Conservation (phyloP, 2,113 vertebrate genomes). For the Erythrocercus mccallii region DNA sequence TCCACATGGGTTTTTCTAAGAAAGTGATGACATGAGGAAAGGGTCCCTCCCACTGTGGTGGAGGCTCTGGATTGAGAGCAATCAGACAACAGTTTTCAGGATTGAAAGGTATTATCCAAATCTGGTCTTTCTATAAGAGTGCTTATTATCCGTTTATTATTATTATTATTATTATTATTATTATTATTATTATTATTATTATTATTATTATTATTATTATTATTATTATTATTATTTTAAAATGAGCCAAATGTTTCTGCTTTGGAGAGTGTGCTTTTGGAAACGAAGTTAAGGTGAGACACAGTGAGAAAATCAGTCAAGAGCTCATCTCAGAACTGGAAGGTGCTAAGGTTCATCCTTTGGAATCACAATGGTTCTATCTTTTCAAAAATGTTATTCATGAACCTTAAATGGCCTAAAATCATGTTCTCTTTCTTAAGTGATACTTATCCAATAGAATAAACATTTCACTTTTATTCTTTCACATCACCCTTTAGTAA, state of each 20-base stretch:
- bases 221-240: not conserved
- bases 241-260: not conserved
- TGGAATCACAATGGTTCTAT: not conserved
- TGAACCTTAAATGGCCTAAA: not conserved
- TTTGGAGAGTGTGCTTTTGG: not conserved
- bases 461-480: not conserved
- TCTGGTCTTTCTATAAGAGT: not conserved
- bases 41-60: rapidly evolving
- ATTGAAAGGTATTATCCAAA: not conserved
- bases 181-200: too few species aligned
- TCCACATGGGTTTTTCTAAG: not conserved
- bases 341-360: not conserved
- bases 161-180: too few species aligned
- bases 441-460: not conserved
- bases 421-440: not conserved
- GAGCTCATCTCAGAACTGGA: not conserved
- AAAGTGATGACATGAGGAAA: not conserved
- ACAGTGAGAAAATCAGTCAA: not conserved
- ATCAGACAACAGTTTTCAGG: not conserved
- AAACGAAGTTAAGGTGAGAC: not conserved
- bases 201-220: too few species aligned
- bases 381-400: not conserved
- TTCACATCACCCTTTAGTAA: not conserved
- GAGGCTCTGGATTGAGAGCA: not conserved
- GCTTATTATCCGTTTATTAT: not conserved